phyloP scores from a whole-genome alignment of 2,888 invertebrate species.

The Litoditis marina region DNA sequence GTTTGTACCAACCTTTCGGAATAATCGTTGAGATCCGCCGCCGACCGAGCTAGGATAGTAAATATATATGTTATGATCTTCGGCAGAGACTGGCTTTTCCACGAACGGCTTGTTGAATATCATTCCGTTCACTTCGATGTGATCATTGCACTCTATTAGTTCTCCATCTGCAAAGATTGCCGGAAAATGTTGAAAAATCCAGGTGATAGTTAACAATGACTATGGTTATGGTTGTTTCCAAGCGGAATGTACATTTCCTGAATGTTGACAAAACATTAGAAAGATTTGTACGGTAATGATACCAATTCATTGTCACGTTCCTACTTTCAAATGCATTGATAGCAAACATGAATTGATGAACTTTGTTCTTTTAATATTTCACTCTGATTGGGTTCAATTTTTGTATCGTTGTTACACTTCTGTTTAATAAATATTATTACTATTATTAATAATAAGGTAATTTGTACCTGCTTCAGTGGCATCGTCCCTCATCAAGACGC shows the following conservation, averaged over 20 bases:
- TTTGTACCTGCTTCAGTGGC: conserved; percentile 39
- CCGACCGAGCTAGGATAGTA: conserved; percentile 97
- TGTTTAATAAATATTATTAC: no score
- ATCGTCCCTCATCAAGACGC: conserved; percentile 84
- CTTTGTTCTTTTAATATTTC: no score
- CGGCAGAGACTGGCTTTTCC: conserved; percentile 97
- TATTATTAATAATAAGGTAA: not conserved
- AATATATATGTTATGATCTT: conserved; percentile 99
- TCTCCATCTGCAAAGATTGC: conserved; percentile 34
- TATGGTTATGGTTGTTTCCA: not conserved
- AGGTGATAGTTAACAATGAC: not conserved
- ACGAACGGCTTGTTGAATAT: conserved; percentile 79
- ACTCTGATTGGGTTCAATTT: no score
- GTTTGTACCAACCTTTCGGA: conserved; percentile 83
- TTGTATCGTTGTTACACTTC: no score
- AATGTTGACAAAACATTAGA: not conserved
- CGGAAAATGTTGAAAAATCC: not conserved
- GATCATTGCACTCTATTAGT: conserved; percentile 50
- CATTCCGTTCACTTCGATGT: conserved; percentile 61
- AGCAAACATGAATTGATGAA: no score
- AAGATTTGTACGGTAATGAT: no score
- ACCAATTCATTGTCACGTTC: no score
- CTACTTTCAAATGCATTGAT: no score
- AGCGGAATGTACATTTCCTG: not conserved
- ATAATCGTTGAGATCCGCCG: conserved; percentile 92